Evolutionary conservation across 2,888 invertebrate species (phyloP).

Genomic region (Rhyacophila evoluta): DNA sequence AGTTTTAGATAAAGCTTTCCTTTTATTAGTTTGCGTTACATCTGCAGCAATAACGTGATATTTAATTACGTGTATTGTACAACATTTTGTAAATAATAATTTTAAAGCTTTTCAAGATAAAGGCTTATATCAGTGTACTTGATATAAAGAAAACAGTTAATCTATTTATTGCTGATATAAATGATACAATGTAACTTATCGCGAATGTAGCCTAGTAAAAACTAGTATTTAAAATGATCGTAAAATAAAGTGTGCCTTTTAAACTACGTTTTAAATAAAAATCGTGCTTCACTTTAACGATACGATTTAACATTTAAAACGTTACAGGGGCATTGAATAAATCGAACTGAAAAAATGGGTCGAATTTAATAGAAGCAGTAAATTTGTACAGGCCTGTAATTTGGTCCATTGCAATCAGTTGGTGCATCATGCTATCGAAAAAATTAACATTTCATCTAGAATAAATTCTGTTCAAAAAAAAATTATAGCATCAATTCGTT

Average conservation of each 20-base stretch:
- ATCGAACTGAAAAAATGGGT: background rate
- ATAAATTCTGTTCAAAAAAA: too few species aligned
- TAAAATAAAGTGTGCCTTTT: background rate
- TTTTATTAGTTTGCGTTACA: too few species aligned
- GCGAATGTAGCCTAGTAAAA: background rate
- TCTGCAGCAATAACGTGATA: too few species aligned
- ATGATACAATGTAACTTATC: background rate
- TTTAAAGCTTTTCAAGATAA: too few species aligned
- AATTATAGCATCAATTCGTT: too few species aligned
- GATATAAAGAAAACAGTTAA: too few species aligned
- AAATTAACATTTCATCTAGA: background rate
- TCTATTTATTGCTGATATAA: too few species aligned
- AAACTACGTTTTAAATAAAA: background rate
- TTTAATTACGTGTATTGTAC: too few species aligned
- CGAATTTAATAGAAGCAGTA: background rate
- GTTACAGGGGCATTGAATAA: background rate
- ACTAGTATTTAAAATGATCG: background rate
- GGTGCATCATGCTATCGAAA: background rate
- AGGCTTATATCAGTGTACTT: too few species aligned
- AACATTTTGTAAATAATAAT: too few species aligned
- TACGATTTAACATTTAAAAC: background rate
- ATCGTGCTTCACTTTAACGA: background rate
- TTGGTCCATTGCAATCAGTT: background rate
- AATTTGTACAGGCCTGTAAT: background rate
- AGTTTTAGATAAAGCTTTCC: too few species aligned